These are phyloP conservation scores for Formicarius rufipectus DNA, from an alignment of 2,113 vertebrate genomes.

Conservation along the genomic window DNA sequence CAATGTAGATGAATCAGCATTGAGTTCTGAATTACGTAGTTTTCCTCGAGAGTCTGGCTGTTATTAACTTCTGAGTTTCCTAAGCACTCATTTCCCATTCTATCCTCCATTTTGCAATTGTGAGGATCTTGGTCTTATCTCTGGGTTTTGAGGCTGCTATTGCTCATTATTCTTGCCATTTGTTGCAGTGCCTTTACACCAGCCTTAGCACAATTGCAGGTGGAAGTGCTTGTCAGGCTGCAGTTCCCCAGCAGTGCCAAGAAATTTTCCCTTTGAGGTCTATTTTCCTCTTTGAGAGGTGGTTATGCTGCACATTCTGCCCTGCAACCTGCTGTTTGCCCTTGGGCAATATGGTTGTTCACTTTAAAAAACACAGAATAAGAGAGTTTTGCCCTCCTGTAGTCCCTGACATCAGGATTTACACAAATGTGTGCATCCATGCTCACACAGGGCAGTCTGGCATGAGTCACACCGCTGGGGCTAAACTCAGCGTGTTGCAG, in stretches of 20 bases:
- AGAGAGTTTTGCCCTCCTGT: not conserved
- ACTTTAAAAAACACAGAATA: not conserved
- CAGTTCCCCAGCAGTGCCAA: not conserved
- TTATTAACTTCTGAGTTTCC: not conserved
- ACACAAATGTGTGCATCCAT: not conserved
- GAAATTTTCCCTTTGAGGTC: not conserved
- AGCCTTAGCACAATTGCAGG: not conserved
- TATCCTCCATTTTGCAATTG: not conserved
- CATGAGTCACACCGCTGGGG: accelerated
- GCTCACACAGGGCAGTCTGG: not conserved
- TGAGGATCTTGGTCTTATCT: not conserved
- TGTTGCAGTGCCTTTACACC: accelerated
- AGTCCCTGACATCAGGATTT: not conserved
- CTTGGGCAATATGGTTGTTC: not conserved
- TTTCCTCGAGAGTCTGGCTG: not conserved
- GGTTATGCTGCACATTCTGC: not conserved
- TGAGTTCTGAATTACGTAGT: not conserved
- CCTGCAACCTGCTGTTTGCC: not conserved
- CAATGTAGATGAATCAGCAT: not conserved
- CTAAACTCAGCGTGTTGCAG: not conserved
- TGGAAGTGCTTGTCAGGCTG: not conserved
- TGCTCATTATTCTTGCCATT: not conserved
- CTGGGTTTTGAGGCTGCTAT: not conserved
- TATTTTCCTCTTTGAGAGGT: not conserved
- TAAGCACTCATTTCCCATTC: not conserved